These are phyloP conservation scores for Halictus ligatus DNA, from an alignment of 2,888 invertebrate genomes.

Conservation along the genomic window DNA sequence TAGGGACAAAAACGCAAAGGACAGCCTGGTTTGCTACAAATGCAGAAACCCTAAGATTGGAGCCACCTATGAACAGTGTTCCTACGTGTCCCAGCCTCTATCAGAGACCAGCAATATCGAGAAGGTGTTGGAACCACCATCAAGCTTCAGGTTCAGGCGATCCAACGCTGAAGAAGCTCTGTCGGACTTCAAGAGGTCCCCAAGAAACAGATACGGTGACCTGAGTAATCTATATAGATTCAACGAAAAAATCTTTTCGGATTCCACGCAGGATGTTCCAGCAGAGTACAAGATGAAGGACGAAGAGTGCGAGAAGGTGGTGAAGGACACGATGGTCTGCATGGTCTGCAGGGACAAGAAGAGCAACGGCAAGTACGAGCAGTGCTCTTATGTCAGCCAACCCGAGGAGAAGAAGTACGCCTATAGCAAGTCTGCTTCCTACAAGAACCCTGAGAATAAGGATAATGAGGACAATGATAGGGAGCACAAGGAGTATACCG, in stretches of 20 bases:
- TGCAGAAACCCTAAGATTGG: constrained; percentile 86
- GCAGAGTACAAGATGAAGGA: constrained; percentile 87
- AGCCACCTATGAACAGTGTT: constrained; percentile 86
- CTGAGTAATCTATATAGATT: constrained; percentile 84
- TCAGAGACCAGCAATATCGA: constrained; percentile 32
- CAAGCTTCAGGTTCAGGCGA: constrained; percentile 48
- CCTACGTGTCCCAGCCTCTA: constrained; percentile 82
- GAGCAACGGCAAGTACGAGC: constrained; percentile 92
- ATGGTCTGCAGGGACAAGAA: constrained; percentile 90
- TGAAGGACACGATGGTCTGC: constrained; percentile 89
- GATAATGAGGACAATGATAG: neutral
- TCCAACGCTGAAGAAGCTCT: constrained; percentile 77
- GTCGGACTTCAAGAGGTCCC: neutral
- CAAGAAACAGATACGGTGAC: constrained; percentile 59
- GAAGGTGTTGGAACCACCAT: neutral
- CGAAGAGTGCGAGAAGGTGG: constrained; percentile 88
- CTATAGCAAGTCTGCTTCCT: constrained; percentile 73
- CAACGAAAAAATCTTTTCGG: constrained; percentile 80
- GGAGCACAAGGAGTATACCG: constrained; percentile 12
- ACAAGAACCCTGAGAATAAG: constrained; percentile 83
- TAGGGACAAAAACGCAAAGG: constrained; percentile 6
- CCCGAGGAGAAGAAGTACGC: constrained; percentile 87
- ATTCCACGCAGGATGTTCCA: constrained; percentile 85
- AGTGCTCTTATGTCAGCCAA: constrained; percentile 91
- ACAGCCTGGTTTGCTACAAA: constrained; percentile 85